Base-by-base conservation (phyloP, 2,888 invertebrate genomes). In the Ctena decussata region DNA sequence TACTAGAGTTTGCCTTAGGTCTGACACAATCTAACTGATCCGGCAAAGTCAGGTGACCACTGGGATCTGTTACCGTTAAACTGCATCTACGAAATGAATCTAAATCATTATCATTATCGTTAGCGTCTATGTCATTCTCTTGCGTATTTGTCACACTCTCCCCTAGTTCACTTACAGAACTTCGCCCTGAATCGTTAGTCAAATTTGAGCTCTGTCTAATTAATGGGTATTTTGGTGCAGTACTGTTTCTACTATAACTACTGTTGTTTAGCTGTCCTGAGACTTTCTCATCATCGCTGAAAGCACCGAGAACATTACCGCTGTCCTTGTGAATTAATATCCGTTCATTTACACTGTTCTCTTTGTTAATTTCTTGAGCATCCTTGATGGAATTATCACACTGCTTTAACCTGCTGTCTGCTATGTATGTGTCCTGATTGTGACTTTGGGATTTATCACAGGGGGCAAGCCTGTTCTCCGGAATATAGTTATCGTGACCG, bases 41-140 rank as follows among this genome's bases (percentile, higher is more conserved):
- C 30, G 94, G 94, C 73, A 94, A 91, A 74, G 93, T 81, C 21
- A 94, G 89, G 85, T 93, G 93, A 11, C 94, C 93, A 0, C 91
- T 91, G 12, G 93, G 80, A 82, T 94, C 93, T 21, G 92, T 89
- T 44, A 93, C 90, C 18, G 92, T 90, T 24, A 93, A 83, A 83
- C 92, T 93, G 76, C 92, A 92, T 15, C 91, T 69, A 39, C 92
- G 83, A 41, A 57, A 41, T 21, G 79, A 49, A n/a, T 84, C 72
- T 53, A 76, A n/a, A 37, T 77, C 84, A 27, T 46, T 72, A 12
- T 79, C 80, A 41, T 81, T 75, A 53, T 49, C 37, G 12, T 41
- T 65, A n/a, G 21, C 8, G 44, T 75, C 75, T 15, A 57, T 46
- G 49, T 37, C 41, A 21, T 79, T 81, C 21, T 39, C 41, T n/a